Conservation (phyloP, 2,888 invertebrate genomes). For the Caenorhabditis japonica region DNA sequence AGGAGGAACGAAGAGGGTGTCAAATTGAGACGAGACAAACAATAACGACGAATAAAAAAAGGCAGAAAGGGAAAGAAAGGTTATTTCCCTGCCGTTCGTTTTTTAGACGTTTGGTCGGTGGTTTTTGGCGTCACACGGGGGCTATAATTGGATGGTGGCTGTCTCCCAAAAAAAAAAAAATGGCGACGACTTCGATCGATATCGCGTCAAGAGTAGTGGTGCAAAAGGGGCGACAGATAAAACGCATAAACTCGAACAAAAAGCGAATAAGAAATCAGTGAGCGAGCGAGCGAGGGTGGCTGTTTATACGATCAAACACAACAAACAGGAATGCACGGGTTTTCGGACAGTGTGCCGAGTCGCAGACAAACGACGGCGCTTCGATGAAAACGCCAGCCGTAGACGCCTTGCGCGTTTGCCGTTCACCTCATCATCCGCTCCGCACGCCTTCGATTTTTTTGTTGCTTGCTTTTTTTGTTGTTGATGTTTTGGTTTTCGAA, state of each 20-base stretch:
- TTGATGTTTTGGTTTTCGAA: too few species aligned
- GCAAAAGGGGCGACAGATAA: neutral
- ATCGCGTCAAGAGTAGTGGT: neutral
- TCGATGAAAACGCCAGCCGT: constrained; percentile 27
- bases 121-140: constrained; percentile 7
- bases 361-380: constrained; percentile 20
- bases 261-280: constrained; percentile 22
- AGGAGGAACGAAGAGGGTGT: neutral
- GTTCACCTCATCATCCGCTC: neutral
- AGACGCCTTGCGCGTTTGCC: constrained; percentile 18
- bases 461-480: too few species aligned
- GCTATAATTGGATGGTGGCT: neutral
- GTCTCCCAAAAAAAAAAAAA: too few species aligned
- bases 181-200: constrained; percentile 2
- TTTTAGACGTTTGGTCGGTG: constrained; percentile 11
- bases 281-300: constrained; percentile 4
- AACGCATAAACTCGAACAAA: constrained; percentile 7
- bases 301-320: constrained; percentile 36
- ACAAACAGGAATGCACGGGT: constrained; percentile 38
- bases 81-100: constrained; percentile 19
- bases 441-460: neutral
- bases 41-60: neutral
- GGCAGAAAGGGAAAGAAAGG: too few species aligned
- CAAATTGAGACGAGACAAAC: constrained; percentile 3
- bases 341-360: constrained; percentile 13